These are phyloP conservation scores for Chloromyia formosa DNA, from an alignment of 2,888 invertebrate species.

Conservation along the genomic window DNA sequence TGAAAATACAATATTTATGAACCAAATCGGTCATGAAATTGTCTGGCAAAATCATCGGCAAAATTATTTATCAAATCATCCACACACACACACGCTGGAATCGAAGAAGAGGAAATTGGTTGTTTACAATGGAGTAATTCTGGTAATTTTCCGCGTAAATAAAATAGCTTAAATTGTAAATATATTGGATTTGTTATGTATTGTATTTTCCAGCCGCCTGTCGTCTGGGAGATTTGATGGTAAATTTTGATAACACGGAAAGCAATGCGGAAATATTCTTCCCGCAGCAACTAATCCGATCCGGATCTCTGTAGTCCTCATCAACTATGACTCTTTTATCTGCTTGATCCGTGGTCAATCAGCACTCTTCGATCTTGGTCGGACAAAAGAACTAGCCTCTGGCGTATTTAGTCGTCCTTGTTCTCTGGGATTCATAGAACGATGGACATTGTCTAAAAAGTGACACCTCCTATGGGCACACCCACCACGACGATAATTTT, in stretches of 20 bases:
- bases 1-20: constrained; percentile 24
- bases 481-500: constrained; percentile 25
- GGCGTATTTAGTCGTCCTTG: background rate
- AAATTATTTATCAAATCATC: no score
- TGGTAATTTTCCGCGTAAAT: constrained; percentile 23
- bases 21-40: background rate
- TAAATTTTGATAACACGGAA: no score
- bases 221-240: no score
- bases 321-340: no score
- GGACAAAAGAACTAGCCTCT: no score
- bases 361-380: no score
- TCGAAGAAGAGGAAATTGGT: background rate
- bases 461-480: constrained; percentile 18
- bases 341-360: no score
- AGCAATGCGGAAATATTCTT: no score
- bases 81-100: background rate
- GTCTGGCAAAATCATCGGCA: background rate
- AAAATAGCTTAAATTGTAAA: no score
- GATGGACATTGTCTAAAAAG: constrained; percentile 16
- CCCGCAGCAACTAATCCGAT: no score
- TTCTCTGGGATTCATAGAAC: background rate
- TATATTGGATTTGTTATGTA: background rate
- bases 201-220: no score
- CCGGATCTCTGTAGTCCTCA: no score
- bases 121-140: background rate